Percentiles rank a stretch among this genome's conserved stretches.
These are phyloP conservation scores for Hippolais icterina DNA, from an alignment of 2,113 vertebrate species.

Conservation along the genomic window DNA sequence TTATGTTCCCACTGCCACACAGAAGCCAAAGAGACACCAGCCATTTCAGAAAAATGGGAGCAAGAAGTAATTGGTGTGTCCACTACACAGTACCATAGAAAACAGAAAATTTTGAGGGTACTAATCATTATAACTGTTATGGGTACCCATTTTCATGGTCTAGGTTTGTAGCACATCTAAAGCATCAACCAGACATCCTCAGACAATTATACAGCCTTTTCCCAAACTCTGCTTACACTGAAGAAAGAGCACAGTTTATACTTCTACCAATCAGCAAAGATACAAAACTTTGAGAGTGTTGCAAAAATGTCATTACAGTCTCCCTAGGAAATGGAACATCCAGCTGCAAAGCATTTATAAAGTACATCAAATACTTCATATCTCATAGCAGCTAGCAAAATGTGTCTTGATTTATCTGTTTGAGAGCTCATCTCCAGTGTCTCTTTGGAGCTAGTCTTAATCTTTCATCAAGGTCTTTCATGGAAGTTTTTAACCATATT, in stretches of 20 bases:
- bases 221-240: background rate
- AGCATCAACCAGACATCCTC: background rate
- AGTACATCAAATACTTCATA: conserved; percentile 8
- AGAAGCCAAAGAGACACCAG: background rate
- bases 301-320: conserved; percentile 19
- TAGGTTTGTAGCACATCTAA: background rate
- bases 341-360: conserved; percentile 26
- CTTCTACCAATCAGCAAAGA: conserved; percentile 19
- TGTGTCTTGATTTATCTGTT: conserved; percentile 17
- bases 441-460: background rate
- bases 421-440: background rate
- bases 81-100: background rate
- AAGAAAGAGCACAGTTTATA: conserved; percentile 3
- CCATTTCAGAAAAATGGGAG: background rate
- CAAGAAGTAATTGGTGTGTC: background rate
- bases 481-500: background rate
- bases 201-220: background rate
- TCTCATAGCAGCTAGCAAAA: background rate
- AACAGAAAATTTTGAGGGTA: background rate
- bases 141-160: background rate
- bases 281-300: background rate
- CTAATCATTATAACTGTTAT: background rate
- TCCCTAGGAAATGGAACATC: conserved; percentile 17
- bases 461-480: conserved; percentile 28
- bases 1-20: background rate